Percentiles rank a stretch among this genome's conserved stretches.
Conservation (phyloP, 2,797 vertebrate species). For the Lithobates sylvaticus region DNA sequence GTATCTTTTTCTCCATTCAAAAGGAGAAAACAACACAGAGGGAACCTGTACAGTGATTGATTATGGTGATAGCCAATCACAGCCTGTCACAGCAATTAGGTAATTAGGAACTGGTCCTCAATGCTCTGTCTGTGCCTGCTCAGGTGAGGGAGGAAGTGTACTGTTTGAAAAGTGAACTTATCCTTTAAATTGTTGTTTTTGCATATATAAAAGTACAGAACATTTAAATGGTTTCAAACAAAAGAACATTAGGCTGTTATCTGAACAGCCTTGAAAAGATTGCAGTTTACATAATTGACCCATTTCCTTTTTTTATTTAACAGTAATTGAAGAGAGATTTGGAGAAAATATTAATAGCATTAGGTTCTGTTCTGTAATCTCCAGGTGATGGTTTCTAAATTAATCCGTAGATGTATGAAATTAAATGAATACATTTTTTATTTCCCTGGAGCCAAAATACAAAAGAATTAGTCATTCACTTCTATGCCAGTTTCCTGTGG, state of each 20-base stretch:
- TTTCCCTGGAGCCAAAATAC: neutral
- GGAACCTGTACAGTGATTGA: too few species aligned
- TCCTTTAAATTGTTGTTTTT: too few species aligned
- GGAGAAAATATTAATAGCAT: constrained; percentile 28
- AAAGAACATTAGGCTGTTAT: neutral
- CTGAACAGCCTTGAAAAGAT: neutral
- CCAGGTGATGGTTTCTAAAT: constrained; percentile 16
- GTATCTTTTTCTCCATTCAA: too few species aligned
- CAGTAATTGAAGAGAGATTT: constrained; percentile 9
- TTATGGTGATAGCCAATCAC: too few species aligned
- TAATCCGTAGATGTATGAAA: neutral
- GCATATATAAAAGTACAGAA: too few species aligned
- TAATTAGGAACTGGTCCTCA: too few species aligned
- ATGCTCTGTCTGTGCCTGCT: too few species aligned
- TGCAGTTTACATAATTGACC: constrained; percentile 14
- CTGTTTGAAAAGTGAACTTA: too few species aligned
- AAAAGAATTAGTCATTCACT: neutral
- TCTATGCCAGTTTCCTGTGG: neutral
- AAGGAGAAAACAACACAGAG: too few species aligned
- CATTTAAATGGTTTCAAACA: neutral
- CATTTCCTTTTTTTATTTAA: constrained; percentile 20
- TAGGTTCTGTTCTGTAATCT: neutral
- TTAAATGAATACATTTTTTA: neutral
- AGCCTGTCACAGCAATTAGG: too few species aligned
- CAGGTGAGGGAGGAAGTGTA: too few species aligned